A percentile compares a stretch with the other conserved stretches of the same genome.
Evolutionary conservation across 2,113 vertebrate genomes (phyloP).

Genomic region (Capreolus pygargus): DNA sequence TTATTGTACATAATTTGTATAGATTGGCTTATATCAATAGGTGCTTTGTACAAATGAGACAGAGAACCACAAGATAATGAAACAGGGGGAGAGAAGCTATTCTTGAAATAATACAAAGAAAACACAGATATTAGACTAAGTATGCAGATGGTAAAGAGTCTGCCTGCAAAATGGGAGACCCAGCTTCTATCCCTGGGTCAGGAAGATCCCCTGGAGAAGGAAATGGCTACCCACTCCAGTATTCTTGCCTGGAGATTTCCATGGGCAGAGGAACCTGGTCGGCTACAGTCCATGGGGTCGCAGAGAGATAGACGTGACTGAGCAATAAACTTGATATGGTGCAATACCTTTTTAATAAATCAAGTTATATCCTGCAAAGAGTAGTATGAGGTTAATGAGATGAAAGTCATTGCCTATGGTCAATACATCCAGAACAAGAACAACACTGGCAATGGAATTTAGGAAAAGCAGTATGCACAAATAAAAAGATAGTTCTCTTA

Average conservation of each 20-base stretch:
- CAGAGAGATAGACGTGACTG: neutral
- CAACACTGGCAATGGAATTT: neutral
- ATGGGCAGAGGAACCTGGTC: neutral
- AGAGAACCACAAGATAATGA: neutral
- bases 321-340: neutral
- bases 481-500: neutral
- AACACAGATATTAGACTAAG: neutral
- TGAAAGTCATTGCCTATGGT: neutral
- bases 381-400: neutral
- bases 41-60: neutral
- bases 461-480: neutral
- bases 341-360: neutral
- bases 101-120: neutral
- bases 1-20: neutral
- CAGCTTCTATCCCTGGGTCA: neutral
- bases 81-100: neutral
- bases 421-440: neutral
- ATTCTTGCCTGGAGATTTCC: neutral
- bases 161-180: neutral
- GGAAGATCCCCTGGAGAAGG: neutral
- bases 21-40: neutral
- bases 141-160: neutral
- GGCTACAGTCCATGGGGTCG: neutral
- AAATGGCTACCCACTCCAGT: neutral
- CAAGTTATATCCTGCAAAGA: neutral